Conservation (phyloP, 2,888 invertebrate species). For the Diachrysia chrysitis region DNA sequence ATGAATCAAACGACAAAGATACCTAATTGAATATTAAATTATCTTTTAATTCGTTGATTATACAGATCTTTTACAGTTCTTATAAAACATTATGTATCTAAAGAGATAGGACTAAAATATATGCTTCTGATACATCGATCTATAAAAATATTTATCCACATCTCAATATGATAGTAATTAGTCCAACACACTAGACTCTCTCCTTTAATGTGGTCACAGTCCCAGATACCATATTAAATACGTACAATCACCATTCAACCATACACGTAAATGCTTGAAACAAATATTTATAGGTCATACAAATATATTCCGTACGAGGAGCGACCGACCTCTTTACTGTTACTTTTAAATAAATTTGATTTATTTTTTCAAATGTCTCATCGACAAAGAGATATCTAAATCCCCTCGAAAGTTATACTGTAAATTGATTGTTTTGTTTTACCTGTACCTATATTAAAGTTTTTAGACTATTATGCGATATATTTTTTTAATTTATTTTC, state of each 20-base stretch:
- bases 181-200: background rate
- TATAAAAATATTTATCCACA: background rate
- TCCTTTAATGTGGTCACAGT: background rate
- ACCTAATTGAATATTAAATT: no score
- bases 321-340: background rate
- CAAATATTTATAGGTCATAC: background rate
- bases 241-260: background rate
- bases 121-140: no score
- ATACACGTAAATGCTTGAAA: background rate
- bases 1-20: no score
- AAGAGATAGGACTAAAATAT: no score
- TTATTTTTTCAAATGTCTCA: background rate
- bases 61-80: no score
- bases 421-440: background rate
- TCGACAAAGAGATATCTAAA: background rate
- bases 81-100: no score
- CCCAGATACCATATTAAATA: background rate
- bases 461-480: no score
- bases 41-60: no score
- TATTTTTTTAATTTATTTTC: no score
- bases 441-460: no score
- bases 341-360: background rate
- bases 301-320: background rate
- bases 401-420: background rate
- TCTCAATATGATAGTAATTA: background rate